Evolutionary conservation across 2,113 vertebrate species (phyloP).

Genomic region (Ornithorhynchus anatinus): DNA sequence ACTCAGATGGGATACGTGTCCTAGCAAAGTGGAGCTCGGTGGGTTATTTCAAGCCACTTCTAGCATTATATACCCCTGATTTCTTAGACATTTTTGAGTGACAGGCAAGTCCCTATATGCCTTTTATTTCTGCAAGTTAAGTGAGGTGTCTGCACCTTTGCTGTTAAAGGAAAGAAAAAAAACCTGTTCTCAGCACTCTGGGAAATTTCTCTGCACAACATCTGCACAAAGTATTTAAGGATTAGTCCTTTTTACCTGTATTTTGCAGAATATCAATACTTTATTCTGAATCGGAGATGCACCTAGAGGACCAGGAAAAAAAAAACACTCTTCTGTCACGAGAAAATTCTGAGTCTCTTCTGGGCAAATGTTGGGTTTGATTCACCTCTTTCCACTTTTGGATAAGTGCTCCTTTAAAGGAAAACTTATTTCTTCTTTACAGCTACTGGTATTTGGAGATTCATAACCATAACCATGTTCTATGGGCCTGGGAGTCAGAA

Average conservation of each 20-base stretch:
- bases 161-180: slow-evolving; percentile 6
- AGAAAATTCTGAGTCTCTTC: slow-evolving; percentile 34
- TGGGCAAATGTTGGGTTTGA: slow-evolving; percentile 32
- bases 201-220: neutral
- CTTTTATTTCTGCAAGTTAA: slow-evolving; percentile 26
- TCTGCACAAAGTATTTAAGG: slow-evolving; percentile 12
- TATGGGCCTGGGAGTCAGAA: neutral
- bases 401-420: slow-evolving; percentile 28
- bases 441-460: slow-evolving; percentile 20
- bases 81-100: slow-evolving; percentile 13
- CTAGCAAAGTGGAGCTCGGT: neutral
- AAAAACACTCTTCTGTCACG: neutral
- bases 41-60: neutral
- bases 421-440: slow-evolving; percentile 33
- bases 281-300: slow-evolving; percentile 48
- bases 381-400: slow-evolving; percentile 33
- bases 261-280: slow-evolving; percentile 54
- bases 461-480: neutral
- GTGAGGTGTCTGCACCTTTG: slow-evolving; percentile 12
- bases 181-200: neutral
- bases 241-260: slow-evolving; percentile 35
- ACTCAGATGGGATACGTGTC: neutral
- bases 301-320: slow-evolving; percentile 29
- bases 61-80: neutral
- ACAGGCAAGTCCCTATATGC: neutral